phyloP scores from a whole-genome alignment of 1,140 invertebrate species.

The Drosophila asahinai region DNA sequence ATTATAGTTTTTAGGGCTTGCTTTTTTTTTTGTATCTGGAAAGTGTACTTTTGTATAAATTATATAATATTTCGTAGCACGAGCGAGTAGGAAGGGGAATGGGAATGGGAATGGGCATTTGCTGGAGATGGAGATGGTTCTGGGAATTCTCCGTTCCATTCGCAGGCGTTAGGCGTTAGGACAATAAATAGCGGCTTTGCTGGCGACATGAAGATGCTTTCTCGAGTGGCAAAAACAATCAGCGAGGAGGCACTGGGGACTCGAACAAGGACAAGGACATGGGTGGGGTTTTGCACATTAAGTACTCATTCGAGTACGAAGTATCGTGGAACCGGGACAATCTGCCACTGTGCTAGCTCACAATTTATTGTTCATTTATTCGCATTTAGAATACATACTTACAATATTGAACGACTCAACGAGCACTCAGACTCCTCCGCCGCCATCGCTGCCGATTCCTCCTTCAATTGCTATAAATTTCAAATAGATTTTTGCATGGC shows the following conservation, averaged over 20 bases:
- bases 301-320: constrained; percentile 29
- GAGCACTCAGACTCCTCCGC: constrained; percentile 5
- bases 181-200: constrained; percentile 52
- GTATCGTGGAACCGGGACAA: constrained; percentile 11
- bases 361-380: constrained; percentile 70
- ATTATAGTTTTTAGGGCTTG: too few species aligned
- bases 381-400: constrained; percentile 44
- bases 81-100: too few species aligned
- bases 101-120: background rate
- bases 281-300: background rate
- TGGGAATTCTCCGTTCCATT: constrained; percentile 15
- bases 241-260: constrained; percentile 2
- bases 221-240: constrained; percentile 53
- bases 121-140: background rate
- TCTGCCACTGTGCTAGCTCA: constrained; percentile 36
- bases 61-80: too few species aligned
- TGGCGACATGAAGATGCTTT: constrained; percentile 51
- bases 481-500: constrained; percentile 49
- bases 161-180: constrained; percentile 11
- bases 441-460: background rate
- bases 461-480: constrained; percentile 44
- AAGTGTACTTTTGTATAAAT: too few species aligned
- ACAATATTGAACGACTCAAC: constrained; percentile 42
- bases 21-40: too few species aligned
- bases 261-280: background rate